Base-by-base conservation (phyloP, 2,113 vertebrate genomes). In the Indicator maculatus region DNA sequence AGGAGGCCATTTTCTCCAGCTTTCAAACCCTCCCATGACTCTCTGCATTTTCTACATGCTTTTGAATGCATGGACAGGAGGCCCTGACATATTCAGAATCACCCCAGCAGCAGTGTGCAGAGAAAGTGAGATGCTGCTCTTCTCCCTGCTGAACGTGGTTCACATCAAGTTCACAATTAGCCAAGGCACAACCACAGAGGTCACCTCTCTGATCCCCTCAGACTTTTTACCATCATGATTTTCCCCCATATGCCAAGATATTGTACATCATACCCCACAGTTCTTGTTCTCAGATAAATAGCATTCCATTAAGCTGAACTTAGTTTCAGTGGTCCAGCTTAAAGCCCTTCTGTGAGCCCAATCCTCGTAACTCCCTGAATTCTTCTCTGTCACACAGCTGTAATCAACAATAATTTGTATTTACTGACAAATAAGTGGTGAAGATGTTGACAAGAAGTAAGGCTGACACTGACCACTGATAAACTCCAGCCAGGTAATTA, bases 41-140 rank as follows among this genome's bases (percentile, higher is more conserved):
- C 33, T 36, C 16, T 45, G 5, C 16, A 13, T 53, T 74, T 78
- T 28, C 73, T 55, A n/a, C 4, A 20, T 16, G 15, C 0, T 1
- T 55, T 73, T 63, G 47, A 88, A 71, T 2, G 26, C 4, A 56
- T 0, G 7, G 52, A 33, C 60, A 53, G 30, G 59, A 79, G 33
- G 12, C 16, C 7, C 19, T 5, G 1, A 66, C 1, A 3, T 41
- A 75, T 63, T 66, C 67, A 89, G 28, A 55, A 80, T 53, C 67
- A 36, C 33, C 12, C 38, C 52, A 1, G 0, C 47, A 67, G 26
- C 12, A 31, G 20, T 4, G 0, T 11, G 47, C 69, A 28, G 31
- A 67, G 47, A 83, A 58, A 63, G 18, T 38, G 83, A 39, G 27
- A 83, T 12, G 45, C 24, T 45, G 52, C 47, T 90, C 47, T 56